Conservation (phyloP, 2,797 vertebrate species). For the Xyrichtys novacula region DNA sequence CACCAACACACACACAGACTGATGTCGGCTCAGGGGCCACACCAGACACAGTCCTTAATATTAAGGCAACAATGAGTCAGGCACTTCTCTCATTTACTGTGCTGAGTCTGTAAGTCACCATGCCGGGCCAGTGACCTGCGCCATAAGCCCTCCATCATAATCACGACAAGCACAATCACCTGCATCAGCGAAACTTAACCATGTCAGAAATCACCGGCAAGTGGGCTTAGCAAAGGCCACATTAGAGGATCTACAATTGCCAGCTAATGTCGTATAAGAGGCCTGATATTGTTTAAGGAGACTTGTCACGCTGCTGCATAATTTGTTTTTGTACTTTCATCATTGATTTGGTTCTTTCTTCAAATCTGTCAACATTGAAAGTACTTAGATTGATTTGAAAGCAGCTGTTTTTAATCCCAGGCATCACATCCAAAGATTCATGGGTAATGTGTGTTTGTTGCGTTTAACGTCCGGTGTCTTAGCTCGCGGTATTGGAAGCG, state of each 20-base stretch:
- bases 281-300: neutral
- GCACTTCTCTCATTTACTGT: conserved; percentile 57
- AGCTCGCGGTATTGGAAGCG: conserved; percentile 38
- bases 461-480: conserved; percentile 18
- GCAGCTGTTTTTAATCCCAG: neutral
- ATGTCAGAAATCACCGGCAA: conserved; percentile 55
- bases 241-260: conserved; percentile 26
- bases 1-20: conserved; percentile 16
- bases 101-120: conserved; percentile 24
- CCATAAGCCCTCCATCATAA: conserved; percentile 55
- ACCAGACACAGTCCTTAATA: conserved; percentile 41
- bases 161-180: conserved; percentile 65
- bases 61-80: conserved; percentile 58
- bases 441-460: neutral
- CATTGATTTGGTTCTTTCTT: too few species aligned
- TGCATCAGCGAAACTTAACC: conserved; percentile 59
- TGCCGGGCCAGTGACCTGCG: conserved; percentile 26
- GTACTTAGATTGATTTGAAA: neutral
- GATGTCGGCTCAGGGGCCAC: conserved; percentile 15
- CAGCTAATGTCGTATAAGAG: neutral
- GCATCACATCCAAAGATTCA: neutral
- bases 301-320: neutral
- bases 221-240: conserved; percentile 41
- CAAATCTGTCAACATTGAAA: neutral
- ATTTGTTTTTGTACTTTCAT: neutral